A percentile compares a stretch with the other conserved stretches of the same genome.
Conservation (phyloP, 2,888 invertebrate species). For the Imbricaverruca yamaguchii region DNA sequence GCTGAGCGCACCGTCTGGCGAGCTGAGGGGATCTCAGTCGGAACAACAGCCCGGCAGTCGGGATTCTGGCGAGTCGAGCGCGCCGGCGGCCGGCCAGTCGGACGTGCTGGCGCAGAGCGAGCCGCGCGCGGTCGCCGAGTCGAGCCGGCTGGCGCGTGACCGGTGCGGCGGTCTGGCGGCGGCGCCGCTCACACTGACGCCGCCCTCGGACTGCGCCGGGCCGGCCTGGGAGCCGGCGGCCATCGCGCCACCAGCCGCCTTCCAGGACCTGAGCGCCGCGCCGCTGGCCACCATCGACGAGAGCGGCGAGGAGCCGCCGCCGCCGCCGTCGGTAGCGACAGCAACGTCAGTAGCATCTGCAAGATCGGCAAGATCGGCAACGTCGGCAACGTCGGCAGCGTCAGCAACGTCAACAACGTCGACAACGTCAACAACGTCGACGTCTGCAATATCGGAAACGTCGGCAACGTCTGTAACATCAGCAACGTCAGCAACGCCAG, state of each 20-base stretch:
- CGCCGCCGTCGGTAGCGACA: background rate
- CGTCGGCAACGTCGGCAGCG: background rate
- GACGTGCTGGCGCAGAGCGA: too few relatives aligned
- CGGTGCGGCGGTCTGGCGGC: too few relatives aligned
- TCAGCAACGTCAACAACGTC: background rate
- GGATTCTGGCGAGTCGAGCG: too few relatives aligned
- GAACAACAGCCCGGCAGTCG: too few relatives aligned
- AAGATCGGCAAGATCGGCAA: background rate
- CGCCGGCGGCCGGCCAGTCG: too few relatives aligned
- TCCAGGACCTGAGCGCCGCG: background rate
- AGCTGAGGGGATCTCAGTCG: too few relatives aligned
- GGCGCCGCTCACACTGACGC: background rate
- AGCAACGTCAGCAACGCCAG: background rate
- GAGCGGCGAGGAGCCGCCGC: slow-evolving; percentile 5
- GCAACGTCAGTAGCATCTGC: background rate
- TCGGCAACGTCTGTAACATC: background rate
- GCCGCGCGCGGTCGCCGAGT: too few relatives aligned
- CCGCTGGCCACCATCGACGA: slow-evolving; percentile 18
- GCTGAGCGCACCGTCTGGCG: too few relatives aligned
- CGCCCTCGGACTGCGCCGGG: background rate
- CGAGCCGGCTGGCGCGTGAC: too few relatives aligned
- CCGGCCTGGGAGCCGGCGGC: background rate
- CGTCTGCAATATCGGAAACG: background rate
- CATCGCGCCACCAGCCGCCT: background rate
- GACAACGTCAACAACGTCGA: background rate